Percentiles rank a stretch among this genome's conserved stretches.
Conservation (phyloP, 2,113 vertebrate species). For the Haemorhous mexicanus region DNA sequence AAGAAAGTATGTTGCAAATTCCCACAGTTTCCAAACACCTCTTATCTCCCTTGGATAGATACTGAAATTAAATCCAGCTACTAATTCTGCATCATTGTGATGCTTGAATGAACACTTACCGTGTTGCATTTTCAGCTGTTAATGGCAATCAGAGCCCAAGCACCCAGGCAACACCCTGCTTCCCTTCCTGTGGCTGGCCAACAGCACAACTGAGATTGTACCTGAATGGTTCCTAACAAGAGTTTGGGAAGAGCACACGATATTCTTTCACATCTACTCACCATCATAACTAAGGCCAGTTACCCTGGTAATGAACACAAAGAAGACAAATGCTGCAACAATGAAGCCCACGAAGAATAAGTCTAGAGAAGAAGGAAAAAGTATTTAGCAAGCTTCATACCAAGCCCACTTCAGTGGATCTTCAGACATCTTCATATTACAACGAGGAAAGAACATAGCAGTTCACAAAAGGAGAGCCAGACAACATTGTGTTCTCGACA, state of each 20-base stretch:
- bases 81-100: not conserved
- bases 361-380: conserved; percentile 67
- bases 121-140: not conserved
- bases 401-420: not conserved
- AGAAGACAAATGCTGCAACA: conserved; percentile 83
- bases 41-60: not conserved
- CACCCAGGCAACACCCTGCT: not conserved
- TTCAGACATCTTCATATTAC: not conserved
- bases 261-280: conserved; percentile 59
- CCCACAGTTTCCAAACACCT: not conserved
- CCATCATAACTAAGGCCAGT: conserved; percentile 80
- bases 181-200: not conserved
- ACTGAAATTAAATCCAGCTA: not conserved
- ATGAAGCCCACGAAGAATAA: conserved; percentile 91
- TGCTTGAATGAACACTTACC: not conserved
- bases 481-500: not conserved
- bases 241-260: not conserved
- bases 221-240: not conserved
- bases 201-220: not conserved
- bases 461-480: not conserved
- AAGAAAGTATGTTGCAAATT: not conserved
- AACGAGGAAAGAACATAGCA: not conserved
- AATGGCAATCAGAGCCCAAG: not conserved
- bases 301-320: conserved; percentile 80
- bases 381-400: not conserved